Base-by-base conservation (phyloP, 30 jellyfish, hydroid and myxozoan species). In the Hydractinia symbiolongicarpus region DNA sequence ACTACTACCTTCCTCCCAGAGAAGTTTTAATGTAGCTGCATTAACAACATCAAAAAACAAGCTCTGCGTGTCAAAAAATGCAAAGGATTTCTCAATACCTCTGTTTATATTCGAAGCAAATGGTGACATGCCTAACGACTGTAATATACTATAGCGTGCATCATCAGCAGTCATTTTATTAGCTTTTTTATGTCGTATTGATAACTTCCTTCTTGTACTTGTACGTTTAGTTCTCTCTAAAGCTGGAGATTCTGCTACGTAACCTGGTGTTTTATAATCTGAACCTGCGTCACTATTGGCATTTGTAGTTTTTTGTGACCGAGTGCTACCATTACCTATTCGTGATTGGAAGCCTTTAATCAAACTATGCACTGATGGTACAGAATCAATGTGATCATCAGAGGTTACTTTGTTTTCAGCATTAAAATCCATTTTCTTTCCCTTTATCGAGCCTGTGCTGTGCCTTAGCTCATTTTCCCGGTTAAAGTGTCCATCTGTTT, bases 61-160 rank as follows among this genome's bases (percentile, higher is more conserved):
- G 84, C 96, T 85, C 82, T 86, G 98, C 2, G 86, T 75, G 61
- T 93, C 98, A 81, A 93, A 93, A 81, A 72, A 88, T 4, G 96
- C 89, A 74, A 93, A 74, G 30, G 93, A 79, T 73, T 87, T 93
- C 76, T 83, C 88, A 73, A 86, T 84, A 51, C 77, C 83, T 7
- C 98, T 89, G 76, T 88, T 88, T 66, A 82, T 95, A 49, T 90
- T 78, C 44, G 95, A 95, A 85, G 95, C 81, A 77, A 86, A 93
- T 14, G 98, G 96, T 50, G 96, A 86, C 55, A 93, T 87, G n/a
- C 98, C 98, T 44, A 93, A 84, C 30, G 89, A 82, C 71, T 93
- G 95, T 20, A 93, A 67, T 40, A 93, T 77, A 50, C 88, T 83
- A 50, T 53, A 79, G 58, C 88, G 95, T n/a, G 93, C 85, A 76